phyloP scores from a whole-genome alignment of 2,888 invertebrate species.

The Shargacucullia verbasci region DNA sequence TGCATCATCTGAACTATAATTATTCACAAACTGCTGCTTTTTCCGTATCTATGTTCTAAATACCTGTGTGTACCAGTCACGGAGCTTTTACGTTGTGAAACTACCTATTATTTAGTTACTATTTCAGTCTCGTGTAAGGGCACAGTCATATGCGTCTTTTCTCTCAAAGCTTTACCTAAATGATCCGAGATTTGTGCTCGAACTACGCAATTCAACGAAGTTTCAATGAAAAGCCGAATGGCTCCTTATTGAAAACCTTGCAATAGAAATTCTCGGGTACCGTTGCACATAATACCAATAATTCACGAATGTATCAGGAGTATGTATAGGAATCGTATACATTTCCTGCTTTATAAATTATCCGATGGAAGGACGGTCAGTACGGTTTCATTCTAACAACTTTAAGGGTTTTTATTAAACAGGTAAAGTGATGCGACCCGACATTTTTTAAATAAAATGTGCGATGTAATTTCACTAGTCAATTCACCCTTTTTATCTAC shows the following conservation, averaged over 20 bases:
- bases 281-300: background rate
- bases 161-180: slow-evolving; percentile 22
- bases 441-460: too few relatives aligned
- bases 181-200: background rate
- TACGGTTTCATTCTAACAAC: too few relatives aligned
- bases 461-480: too few relatives aligned
- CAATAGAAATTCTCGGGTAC: background rate
- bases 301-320: too few relatives aligned
- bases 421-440: too few relatives aligned
- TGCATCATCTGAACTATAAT: slow-evolving; percentile 19
- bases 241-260: background rate
- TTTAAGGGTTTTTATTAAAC: too few relatives aligned
- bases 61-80: slow-evolving; percentile 49
- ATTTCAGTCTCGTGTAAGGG: background rate
- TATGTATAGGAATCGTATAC: background rate
- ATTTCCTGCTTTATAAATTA: too few relatives aligned
- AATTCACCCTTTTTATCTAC: too few relatives aligned
- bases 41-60: slow-evolving; percentile 37
- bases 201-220: background rate
- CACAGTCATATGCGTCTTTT: background rate
- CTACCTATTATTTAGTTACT: slow-evolving; percentile 14
- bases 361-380: too few relatives aligned
- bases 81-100: slow-evolving; percentile 20
- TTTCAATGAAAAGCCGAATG: background rate
- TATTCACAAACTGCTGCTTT: slow-evolving; percentile 17